Base-by-base conservation (phyloP, 2,113 vertebrate species). In the Rhadina sibilatrix region DNA sequence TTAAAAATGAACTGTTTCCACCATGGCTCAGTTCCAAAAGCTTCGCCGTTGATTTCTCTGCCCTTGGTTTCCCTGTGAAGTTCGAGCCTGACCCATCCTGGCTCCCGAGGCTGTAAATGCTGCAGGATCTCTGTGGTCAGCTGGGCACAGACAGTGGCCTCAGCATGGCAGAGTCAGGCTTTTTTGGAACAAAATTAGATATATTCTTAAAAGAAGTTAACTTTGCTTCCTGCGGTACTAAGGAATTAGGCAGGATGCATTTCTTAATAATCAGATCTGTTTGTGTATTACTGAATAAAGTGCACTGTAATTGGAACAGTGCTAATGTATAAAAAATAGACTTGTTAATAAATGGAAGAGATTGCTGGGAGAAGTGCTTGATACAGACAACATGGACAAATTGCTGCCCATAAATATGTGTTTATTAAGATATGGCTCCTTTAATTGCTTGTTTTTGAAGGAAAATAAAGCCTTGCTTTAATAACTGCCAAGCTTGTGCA, bases 91-190 rank as follows among this genome's bases (percentile, higher is more conserved):
- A 23, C 9, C 52, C 59, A 6, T 6, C 10, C 4, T 4, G 46
- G 37, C 65, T 88, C 59, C 75, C 1, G 0, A 66, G 50, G 56
- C 84, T 54, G 56, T 52, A 53, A 35, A 52, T 0, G 2, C 52
- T 49, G 3, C 4, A 7, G 22, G 19, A 63, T 72, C 64, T 53
- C 4, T 0, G 1, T 0, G 6, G 65, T 54, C 59, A 70, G 87
- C 37, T 27, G 76, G 84, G 68, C 60, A 90, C 75, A 37, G 12
- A 5, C 23, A 8, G 7, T 5, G 30, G 64, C 68, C 38, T 31
- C 80, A 28, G 79, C 38, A 22, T 0, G 22, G 77, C 35, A 68
- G 5, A 77, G n/a, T 18, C 63, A n/a, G 2, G 27, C 42, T 65
- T 59, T 66, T 72, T 59, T 30, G 0, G 30, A 60, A 70, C 72